phyloP scores from a whole-genome alignment of 2,797 vertebrate species.

The Aulostomus chinensis region DNA sequence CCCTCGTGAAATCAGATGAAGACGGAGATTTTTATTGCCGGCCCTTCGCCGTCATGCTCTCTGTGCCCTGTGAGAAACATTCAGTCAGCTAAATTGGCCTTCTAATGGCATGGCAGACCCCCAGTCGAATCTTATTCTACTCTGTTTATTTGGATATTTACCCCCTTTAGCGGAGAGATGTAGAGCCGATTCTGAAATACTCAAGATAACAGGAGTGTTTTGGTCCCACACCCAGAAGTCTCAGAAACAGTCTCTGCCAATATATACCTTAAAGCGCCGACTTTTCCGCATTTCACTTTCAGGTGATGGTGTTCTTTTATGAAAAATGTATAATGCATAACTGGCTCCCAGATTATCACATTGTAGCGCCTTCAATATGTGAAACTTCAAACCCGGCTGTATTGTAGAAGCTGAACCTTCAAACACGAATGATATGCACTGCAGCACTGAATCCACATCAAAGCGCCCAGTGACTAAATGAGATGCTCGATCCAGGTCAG shows the following conservation, averaged over 20 bases:
- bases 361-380: constrained; percentile 77
- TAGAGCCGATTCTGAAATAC: constrained; percentile 57
- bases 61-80: constrained; percentile 41
- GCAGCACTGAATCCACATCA: constrained; percentile 78
- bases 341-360: constrained; percentile 74
- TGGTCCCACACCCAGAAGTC: constrained; percentile 59
- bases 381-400: constrained; percentile 72
- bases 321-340: constrained; percentile 79
- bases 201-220: constrained; percentile 66
- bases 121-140: constrained; percentile 64
- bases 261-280: constrained; percentile 69
- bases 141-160: constrained; percentile 70
- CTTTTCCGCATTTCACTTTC: constrained; percentile 72
- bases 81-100: constrained; percentile 60
- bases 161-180: constrained; percentile 62
- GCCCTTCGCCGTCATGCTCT: constrained; percentile 43
- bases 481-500: constrained; percentile 75
- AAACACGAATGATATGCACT: constrained; percentile 76
- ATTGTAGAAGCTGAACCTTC: constrained; percentile 76
- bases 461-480: constrained; percentile 73
- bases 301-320: constrained; percentile 74
- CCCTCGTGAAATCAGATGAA: constrained; percentile 56
- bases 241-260: constrained; percentile 67
- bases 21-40: constrained; percentile 42
- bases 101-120: constrained; percentile 54